Conservation (phyloP, 2,888 invertebrate genomes). For the Pristionchus entomophagus region DNA sequence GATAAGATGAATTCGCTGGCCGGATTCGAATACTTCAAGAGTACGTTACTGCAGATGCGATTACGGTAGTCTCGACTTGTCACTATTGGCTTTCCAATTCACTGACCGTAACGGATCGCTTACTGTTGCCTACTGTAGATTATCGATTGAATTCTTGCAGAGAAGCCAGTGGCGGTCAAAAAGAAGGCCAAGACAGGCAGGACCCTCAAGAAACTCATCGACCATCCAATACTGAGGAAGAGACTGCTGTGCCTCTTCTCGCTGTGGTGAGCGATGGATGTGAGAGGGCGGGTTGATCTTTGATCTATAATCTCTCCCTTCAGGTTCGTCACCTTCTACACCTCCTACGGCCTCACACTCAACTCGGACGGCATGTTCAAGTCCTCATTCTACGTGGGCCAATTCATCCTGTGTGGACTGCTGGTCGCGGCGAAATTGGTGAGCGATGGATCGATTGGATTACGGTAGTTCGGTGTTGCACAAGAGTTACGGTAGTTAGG, state of each 20-base stretch:
- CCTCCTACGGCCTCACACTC: not conserved
- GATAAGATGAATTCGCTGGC: constrained; percentile 17
- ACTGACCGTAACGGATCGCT: too few relatives aligned
- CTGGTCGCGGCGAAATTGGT: constrained; percentile 9
- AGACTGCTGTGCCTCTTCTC: constrained; percentile 22
- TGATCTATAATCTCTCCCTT: not conserved
- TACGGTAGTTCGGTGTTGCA: too few relatives aligned
- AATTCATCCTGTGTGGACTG: constrained; percentile 24
- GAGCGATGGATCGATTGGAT: not conserved
- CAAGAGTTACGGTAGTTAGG: too few relatives aligned
- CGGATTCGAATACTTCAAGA: constrained; percentile 9
- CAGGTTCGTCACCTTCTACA: constrained; percentile 39
- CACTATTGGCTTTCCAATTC: too few relatives aligned
- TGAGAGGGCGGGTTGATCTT: not conserved
- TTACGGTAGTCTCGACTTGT: too few relatives aligned
- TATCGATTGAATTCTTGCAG: not conserved
- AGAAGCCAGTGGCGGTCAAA: constrained; percentile 1
- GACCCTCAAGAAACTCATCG: constrained; percentile 6
- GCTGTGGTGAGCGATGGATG: not conserved
- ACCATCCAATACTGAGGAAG: constrained; percentile 16
- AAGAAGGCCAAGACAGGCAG: not conserved
- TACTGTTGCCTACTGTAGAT: too few relatives aligned
- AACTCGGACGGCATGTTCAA: constrained; percentile 29
- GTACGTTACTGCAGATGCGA: not conserved
- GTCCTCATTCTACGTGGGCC: constrained; percentile 7